A percentile compares a stretch with the other conserved stretches of the same genome.
Evolutionary conservation across 37 sponge, comb jelly and placozoan species (phyloP).

Genomic region (Axinella damicornis): DNA sequence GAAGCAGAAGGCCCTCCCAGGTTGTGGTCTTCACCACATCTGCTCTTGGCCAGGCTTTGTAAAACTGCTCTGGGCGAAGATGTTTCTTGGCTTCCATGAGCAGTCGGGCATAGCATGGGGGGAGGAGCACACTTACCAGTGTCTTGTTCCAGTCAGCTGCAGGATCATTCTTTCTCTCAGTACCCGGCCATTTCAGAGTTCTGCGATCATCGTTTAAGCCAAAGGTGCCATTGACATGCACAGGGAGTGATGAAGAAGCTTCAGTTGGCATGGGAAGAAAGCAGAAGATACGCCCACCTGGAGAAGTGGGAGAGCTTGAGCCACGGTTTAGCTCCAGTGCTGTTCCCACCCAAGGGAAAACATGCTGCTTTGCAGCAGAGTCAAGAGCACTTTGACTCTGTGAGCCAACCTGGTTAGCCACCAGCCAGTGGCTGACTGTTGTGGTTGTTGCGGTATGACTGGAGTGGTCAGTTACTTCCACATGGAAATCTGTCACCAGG

Average conservation of each 20-base stretch:
- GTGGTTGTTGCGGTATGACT: not conserved
- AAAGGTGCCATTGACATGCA: slow-evolving; percentile 81
- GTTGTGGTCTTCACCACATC: slow-evolving; percentile 7
- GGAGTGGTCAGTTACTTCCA: slow-evolving; percentile 4
- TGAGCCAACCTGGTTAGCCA: slow-evolving; percentile 40
- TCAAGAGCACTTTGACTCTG: not conserved
- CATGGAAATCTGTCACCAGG: slow-evolving; percentile 14
- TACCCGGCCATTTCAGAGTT: slow-evolving; percentile 61
- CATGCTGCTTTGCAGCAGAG: slow-evolving; percentile 1
- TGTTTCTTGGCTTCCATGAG: slow-evolving; percentile 25
- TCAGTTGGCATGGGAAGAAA: slow-evolving; percentile 74
- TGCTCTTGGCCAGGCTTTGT: slow-evolving; percentile 52
- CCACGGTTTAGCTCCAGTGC: slow-evolving; percentile 7
- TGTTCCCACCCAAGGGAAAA: slow-evolving; percentile 64
- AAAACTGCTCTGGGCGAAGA: not conserved
- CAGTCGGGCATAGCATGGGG: slow-evolving; percentile 52
- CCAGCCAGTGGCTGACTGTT: slow-evolving; percentile 31
- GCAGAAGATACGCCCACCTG: slow-evolving; percentile 65
- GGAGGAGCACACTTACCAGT: slow-evolving; percentile 39
- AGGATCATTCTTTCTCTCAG: slow-evolving; percentile 47
- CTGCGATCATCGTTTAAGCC: slow-evolving; percentile 65
- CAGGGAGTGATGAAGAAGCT: slow-evolving; percentile 33
- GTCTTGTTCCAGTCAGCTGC: slow-evolving; percentile 67
- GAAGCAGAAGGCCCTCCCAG: slow-evolving; percentile 32
- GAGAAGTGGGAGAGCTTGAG: not conserved